A percentile compares a stretch with the other conserved stretches of the same genome.
Evolutionary conservation across 2,888 invertebrate species (phyloP).

Genomic region (Coremacera marginata): DNA sequence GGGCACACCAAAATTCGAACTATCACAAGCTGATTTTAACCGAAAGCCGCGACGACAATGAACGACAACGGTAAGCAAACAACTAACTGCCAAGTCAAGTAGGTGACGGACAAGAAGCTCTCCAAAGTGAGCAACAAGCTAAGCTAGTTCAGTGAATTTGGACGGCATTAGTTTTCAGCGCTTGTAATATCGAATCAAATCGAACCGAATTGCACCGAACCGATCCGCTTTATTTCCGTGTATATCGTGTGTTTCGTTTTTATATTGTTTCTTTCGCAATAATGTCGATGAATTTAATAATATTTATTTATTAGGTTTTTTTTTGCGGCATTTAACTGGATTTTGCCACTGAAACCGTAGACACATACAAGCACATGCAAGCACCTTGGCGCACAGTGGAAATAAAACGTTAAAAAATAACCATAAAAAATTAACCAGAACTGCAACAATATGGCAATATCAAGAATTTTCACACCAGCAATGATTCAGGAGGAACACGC

Average conservation of each 20-base stretch:
- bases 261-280: not conserved
- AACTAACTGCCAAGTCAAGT: slow-evolving; percentile 7
- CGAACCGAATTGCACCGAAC: not conserved
- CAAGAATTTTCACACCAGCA: not conserved
- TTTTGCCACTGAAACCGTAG: not conserved
- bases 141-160: not conserved
- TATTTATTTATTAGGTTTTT: not conserved
- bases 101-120: slow-evolving; percentile 3
- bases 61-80: slow-evolving; percentile 29
- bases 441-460: not conserved
- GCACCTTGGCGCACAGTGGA: not conserved
- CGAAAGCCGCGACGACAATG: not conserved
- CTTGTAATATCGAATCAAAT: not conserved
- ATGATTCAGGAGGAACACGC: not conserved
- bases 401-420: not conserved
- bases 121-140: not conserved
- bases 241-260: not conserved
- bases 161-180: not conserved
- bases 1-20: not conserved
- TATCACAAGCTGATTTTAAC: not conserved
- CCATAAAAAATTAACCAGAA: not conserved
- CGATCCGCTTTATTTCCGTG: not conserved
- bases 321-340: not conserved
- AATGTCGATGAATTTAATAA: not conserved
- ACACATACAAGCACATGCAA: not conserved